These are phyloP conservation scores for Lepidocyrtoides sp. DNA, from an alignment of 2,888 invertebrate species.

Conservation along the genomic window DNA sequence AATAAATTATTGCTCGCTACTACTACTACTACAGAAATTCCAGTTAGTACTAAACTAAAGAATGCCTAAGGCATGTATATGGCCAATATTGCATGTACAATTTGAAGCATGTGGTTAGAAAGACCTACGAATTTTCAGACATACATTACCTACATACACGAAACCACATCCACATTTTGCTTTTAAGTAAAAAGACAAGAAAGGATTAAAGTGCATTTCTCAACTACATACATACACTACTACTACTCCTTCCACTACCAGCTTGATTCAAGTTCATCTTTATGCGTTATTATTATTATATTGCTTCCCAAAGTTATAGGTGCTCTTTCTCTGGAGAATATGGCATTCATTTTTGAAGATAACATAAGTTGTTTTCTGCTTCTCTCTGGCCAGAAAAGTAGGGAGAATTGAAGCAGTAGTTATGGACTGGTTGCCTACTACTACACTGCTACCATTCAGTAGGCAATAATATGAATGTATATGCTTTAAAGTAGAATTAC, in stretches of 20 bases:
- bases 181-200: conserved; percentile 55
- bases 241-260: conserved; percentile 8
- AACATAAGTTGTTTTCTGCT: conserved; percentile 13
- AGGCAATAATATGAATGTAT: neutral
- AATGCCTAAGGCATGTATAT: neutral
- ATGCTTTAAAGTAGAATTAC: conserved; percentile 7
- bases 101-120: neutral
- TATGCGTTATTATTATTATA: conserved; percentile 59
- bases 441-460: too few species aligned
- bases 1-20: conserved; percentile 73
- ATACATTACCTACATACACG: neutral
- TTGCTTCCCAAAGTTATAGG: neutral
- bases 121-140: neutral
- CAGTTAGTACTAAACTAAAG: neutral
- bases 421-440: too few species aligned
- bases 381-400: conserved; percentile 5
- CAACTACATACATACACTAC: neutral
- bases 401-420: too few species aligned
- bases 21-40: conserved; percentile 72
- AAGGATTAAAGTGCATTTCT: conserved; percentile 73
- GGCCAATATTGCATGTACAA: neutral
- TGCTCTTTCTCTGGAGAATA: neutral
- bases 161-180: conserved; percentile 4
- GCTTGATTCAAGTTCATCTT: conserved; percentile 61
- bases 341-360: conserved; percentile 40